Percentiles rank a stretch among this genome's conserved stretches.
These are phyloP conservation scores for Pogonocherus hispidulus DNA, from an alignment of 2,888 invertebrate genomes.

Conservation along the genomic window DNA sequence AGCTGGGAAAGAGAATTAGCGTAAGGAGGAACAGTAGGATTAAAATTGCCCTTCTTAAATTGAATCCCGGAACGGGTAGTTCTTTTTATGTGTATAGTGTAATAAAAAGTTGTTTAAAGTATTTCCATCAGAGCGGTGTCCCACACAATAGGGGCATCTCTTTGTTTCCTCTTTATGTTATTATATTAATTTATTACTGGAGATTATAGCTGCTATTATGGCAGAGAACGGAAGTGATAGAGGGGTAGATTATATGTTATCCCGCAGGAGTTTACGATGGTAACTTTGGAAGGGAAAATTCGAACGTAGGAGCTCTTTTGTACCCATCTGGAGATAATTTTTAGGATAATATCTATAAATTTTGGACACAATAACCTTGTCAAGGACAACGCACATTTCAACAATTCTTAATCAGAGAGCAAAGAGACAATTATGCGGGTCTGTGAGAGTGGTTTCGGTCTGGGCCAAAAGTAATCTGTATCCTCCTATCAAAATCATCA, in stretches of 20 bases:
- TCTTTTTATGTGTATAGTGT: constrained; percentile 36
- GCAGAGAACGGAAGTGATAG: background rate
- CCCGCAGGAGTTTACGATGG: background rate
- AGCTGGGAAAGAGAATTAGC: constrained; percentile 41
- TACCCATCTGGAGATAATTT: background rate
- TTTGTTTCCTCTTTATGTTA: constrained; percentile 18
- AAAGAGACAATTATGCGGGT: too few relatives aligned
- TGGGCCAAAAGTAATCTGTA: too few relatives aligned
- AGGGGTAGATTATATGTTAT: background rate
- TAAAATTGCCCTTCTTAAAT: constrained; percentile 42
- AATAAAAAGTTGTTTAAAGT: constrained; percentile 41
- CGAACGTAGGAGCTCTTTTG: background rate
- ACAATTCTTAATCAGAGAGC: too few relatives aligned
- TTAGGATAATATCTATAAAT: background rate
- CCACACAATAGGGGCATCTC: constrained; percentile 30
- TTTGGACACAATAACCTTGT: background rate
- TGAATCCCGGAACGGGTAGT: constrained; percentile 41
- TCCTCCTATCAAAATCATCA: too few relatives aligned
- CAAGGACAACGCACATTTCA: too few relatives aligned
- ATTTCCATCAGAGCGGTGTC: constrained; percentile 36
- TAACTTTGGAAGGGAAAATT: background rate
- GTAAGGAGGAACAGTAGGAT: constrained; percentile 40
- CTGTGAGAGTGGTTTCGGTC: too few relatives aligned
- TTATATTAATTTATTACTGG: constrained; percentile 4
- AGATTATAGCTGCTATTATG: background rate